These are phyloP conservation scores for Yponomeuta sedellus DNA, from an alignment of 2,888 invertebrate species.

Conservation along the genomic window DNA sequence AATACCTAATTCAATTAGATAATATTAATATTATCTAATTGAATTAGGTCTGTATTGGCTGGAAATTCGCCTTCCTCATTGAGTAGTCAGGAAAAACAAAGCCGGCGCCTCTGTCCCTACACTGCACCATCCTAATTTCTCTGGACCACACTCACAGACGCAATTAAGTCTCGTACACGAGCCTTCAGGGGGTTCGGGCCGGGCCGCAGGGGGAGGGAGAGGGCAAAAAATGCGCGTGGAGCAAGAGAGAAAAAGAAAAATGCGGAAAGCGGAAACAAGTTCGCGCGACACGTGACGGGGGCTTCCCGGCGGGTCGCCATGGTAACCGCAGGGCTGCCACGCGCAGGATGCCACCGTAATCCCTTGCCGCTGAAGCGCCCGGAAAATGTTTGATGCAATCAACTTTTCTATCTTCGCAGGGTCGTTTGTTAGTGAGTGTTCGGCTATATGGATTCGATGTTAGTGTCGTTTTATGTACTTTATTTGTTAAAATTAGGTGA, in stretches of 20 bases:
- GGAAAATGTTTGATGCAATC: background rate
- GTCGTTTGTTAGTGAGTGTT: background rate
- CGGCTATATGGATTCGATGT: background rate
- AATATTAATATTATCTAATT: too few species aligned
- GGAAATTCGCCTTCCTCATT: background rate
- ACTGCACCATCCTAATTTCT: constrained; percentile 62
- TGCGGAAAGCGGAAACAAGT: constrained; percentile 68
- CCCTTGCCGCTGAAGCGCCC: constrained; percentile 13
- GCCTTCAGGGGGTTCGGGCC: constrained; percentile 42
- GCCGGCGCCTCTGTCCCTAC: constrained; percentile 37
- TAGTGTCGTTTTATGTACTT: background rate
- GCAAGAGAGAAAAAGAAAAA: constrained; percentile 58
- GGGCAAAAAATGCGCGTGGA: constrained; percentile 62
- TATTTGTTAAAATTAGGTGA: background rate
- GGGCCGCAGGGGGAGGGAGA: constrained; percentile 23
- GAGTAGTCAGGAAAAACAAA: background rate
- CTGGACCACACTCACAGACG: constrained; percentile 76
- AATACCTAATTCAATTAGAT: too few species aligned
- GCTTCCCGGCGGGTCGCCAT: constrained; percentile 69
- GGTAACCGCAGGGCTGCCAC: constrained; percentile 41
- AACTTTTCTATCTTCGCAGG: background rate
- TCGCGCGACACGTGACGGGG: constrained; percentile 73
- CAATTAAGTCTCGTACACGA: constrained; percentile 75
- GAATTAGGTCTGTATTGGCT: too few species aligned
- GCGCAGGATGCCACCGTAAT: constrained; percentile 21